Evolutionary conservation across 1,140 invertebrate genomes (phyloP).

Genomic region (Musca domestica): DNA sequence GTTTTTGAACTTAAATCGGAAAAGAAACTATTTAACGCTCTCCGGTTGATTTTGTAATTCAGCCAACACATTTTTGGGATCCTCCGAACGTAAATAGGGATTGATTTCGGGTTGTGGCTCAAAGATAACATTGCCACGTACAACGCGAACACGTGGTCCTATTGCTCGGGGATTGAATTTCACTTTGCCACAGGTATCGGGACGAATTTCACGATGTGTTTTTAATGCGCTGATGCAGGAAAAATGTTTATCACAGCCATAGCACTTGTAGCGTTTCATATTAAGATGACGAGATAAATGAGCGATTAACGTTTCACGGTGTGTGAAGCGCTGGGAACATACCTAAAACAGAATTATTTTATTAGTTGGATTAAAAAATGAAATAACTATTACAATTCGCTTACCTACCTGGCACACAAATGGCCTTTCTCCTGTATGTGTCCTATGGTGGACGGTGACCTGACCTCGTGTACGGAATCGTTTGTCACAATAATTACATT

Average conservation of each 20-base stretch:
- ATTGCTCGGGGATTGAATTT: constrained; percentile 48
- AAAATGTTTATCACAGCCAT: constrained; percentile 48
- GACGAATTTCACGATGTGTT: constrained; percentile 45
- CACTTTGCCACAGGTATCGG: constrained; percentile 46
- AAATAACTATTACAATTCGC: neutral
- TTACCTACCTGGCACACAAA: constrained; percentile 73
- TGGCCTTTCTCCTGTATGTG: constrained; percentile 82
- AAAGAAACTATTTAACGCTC: no score
- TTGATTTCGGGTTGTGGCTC: constrained; percentile 45
- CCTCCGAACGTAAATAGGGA: constrained; percentile 47
- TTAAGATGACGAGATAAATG: constrained; percentile 50
- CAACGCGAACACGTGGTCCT: constrained; percentile 46
- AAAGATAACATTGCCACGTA: constrained; percentile 44
- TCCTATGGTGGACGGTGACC: constrained; percentile 71
- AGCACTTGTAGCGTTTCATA: constrained; percentile 52
- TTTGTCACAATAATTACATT: constrained; percentile 47
- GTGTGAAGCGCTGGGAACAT: constrained; percentile 44
- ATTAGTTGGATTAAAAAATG: neutral
- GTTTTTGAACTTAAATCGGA: no score
- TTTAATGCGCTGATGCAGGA: constrained; percentile 48
- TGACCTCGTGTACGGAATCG: constrained; percentile 47
- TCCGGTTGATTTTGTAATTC: constrained; percentile 18
- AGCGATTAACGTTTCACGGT: constrained; percentile 49
- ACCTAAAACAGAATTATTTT: constrained; percentile 30
- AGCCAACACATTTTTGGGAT: constrained; percentile 28